Conservation (phyloP, 2,888 invertebrate genomes). For the Psylliodes chrysocephalus region DNA sequence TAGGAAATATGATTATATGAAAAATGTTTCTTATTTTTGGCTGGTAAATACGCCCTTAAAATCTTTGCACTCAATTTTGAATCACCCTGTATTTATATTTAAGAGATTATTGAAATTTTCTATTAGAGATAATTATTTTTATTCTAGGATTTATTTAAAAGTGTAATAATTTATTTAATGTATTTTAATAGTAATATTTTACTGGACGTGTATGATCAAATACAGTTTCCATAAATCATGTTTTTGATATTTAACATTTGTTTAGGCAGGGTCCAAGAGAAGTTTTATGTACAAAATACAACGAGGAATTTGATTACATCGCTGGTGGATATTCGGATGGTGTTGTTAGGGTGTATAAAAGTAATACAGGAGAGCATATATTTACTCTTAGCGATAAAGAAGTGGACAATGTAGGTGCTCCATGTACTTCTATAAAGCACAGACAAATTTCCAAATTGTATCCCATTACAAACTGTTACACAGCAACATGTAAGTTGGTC, state of each 20-base stretch:
- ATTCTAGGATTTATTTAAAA: too few relatives aligned
- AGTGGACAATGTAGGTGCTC: conserved; percentile 63
- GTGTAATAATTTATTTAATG: too few relatives aligned
- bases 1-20: too few relatives aligned
- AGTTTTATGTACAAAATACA: conserved; percentile 62
- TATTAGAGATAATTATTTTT: too few relatives aligned
- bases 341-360: conserved; percentile 68
- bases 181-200: too few relatives aligned
- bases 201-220: too few relatives aligned
- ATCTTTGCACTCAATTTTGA: too few relatives aligned
- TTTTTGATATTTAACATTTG: conserved; percentile 8
- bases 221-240: too few relatives aligned
- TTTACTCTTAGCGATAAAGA: conserved; percentile 66
- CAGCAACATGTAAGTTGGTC: conserved; percentile 69
- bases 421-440: conserved; percentile 72
- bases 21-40: too few relatives aligned
- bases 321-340: conserved; percentile 73
- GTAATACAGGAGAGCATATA: conserved; percentile 64
- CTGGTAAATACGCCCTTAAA: too few relatives aligned
- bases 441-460: conserved; percentile 70
- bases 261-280: conserved; percentile 47
- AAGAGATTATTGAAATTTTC: too few relatives aligned
- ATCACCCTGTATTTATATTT: too few relatives aligned
- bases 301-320: conserved; percentile 69
- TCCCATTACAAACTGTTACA: conserved; percentile 69